Percentiles rank a stretch among this genome's conserved stretches.
These are phyloP conservation scores for Iphiclides podalirius DNA, from an alignment of 2,888 invertebrate genomes.

Conservation along the genomic window DNA sequence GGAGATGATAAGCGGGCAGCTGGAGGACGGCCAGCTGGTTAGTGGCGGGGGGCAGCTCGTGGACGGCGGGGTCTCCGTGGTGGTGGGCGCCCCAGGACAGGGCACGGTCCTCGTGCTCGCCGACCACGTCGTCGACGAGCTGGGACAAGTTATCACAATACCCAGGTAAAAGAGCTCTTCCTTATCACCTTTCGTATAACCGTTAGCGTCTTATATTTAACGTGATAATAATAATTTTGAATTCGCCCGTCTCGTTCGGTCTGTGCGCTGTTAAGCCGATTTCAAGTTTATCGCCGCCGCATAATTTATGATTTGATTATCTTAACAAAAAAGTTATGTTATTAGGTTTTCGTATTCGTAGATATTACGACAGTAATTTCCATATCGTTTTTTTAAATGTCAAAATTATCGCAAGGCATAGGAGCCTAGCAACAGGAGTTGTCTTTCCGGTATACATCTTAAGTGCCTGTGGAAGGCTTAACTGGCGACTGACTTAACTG, in stretches of 20 bases:
- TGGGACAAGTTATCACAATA: conserved; percentile 83
- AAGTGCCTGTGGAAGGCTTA: not conserved
- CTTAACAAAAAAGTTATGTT: conserved; percentile 13
- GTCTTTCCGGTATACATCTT: no score
- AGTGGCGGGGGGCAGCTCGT: conserved; percentile 72
- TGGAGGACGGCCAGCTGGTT: conserved; percentile 78
- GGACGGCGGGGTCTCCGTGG: conserved; percentile 76
- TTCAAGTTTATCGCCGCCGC: conserved; percentile 17
- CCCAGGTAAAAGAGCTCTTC: conserved; percentile 74
- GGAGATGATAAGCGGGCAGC: conserved; percentile 87
- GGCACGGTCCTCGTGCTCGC: conserved; percentile 86
- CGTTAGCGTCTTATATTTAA: not conserved
- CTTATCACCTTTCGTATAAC: not conserved
- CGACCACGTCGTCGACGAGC: conserved; percentile 86
- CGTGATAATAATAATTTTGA: conserved; percentile 8
- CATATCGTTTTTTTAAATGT: conserved; percentile 10
- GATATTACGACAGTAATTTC: conserved; percentile 18
- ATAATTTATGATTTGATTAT: conserved; percentile 21
- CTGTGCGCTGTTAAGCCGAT: conserved; percentile 9
- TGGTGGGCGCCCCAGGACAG: conserved; percentile 70
- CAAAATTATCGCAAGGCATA: no score
- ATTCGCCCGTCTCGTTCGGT: conserved; percentile 7
- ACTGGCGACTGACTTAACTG: no score
- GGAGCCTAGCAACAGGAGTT: conserved; percentile 10
- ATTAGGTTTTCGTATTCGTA: conserved; percentile 14